phyloP scores from a whole-genome alignment of 1,140 invertebrate genomes.

The silkworm (Bombyx mori) region ASM3026992v2 NC_085110.1:10438001-10438500 shows the following conservation, averaged over 20 bases:
- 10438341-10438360: constrained; percentile 11
- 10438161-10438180: constrained; percentile 12
- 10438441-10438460: too few relatives aligned
- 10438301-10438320: constrained; percentile 10
- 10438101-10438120: constrained; percentile 13
- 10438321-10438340: constrained; percentile 19
- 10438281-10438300: constrained; percentile 7
- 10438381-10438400: constrained; percentile 20
- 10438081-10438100: constrained; percentile 9
- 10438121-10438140: constrained; percentile 20
- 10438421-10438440: constrained; percentile 1
- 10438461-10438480: too few relatives aligned
- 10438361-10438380: constrained; percentile 10
- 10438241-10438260: constrained; percentile 15
- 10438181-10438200: constrained; percentile 1
- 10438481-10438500: too few relatives aligned
- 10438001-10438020: constrained; percentile 13
- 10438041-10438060: constrained; percentile 10
- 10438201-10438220: constrained; percentile 9
- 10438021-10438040: background rate
- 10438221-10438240: constrained; percentile 13
- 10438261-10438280: constrained; percentile 5
- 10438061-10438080: constrained; percentile 4
- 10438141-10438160: constrained; percentile 11
- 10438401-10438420: constrained; percentile 15